Conservation (phyloP, 2,888 invertebrate genomes). For the Acrocyrtus sp. region DNA sequence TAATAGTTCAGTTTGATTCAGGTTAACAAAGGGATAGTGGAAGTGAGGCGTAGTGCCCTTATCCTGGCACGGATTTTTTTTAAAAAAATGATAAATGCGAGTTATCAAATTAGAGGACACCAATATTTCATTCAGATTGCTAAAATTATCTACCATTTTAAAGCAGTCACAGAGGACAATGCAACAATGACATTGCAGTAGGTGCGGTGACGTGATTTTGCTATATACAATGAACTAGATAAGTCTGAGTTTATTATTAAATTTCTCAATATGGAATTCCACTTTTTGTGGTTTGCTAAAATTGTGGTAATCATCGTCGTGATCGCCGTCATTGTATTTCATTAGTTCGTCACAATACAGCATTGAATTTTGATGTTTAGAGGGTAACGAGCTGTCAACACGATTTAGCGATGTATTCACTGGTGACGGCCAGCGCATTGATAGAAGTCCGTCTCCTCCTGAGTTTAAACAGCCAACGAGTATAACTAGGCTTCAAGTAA, state of each 20-base stretch:
- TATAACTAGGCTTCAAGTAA: background rate
- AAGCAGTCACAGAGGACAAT: background rate
- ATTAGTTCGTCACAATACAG: background rate
- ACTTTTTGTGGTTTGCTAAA: background rate
- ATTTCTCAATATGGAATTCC: constrained; percentile 1
- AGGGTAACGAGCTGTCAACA: constrained; percentile 32
- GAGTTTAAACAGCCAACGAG: too few relatives aligned
- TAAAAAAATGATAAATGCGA: background rate
- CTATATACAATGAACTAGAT: too few relatives aligned
- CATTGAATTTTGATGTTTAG: background rate
- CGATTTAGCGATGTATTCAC: background rate
- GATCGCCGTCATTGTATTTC: background rate
- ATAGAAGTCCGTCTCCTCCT: too few relatives aligned
- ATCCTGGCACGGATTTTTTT: background rate
- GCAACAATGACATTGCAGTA: background rate
- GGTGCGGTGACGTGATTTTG: too few relatives aligned
- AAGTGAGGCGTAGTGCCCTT: too few relatives aligned
- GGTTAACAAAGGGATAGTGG: too few relatives aligned
- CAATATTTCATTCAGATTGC: background rate
- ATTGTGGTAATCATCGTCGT: background rate
- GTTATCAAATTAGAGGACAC: background rate
- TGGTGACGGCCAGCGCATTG: too few relatives aligned
- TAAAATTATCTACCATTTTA: background rate
- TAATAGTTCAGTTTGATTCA: too few relatives aligned
- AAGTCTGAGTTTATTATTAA: background rate